These are phyloP conservation scores for Myotis davidii DNA, from an alignment of 2,113 vertebrate genomes.

Conservation along the genomic window DNA sequence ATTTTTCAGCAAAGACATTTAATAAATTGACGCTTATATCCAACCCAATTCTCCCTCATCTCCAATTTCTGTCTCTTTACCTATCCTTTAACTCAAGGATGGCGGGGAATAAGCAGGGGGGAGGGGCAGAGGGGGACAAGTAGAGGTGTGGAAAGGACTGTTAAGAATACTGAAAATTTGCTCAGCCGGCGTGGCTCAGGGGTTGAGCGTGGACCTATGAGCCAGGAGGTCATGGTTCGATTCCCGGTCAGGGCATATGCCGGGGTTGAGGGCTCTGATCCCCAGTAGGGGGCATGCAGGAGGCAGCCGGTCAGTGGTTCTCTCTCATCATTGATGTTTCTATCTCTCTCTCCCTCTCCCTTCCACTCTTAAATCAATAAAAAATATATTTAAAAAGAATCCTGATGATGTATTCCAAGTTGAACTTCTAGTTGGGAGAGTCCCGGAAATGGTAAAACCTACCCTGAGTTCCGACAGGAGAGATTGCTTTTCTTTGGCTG, in stretches of 20 bases:
- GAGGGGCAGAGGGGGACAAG: too few relatives aligned
- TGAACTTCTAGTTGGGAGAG: background rate
- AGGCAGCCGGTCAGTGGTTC: too few relatives aligned
- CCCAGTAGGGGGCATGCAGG: too few relatives aligned
- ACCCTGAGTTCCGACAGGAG: background rate
- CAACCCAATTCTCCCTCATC: background rate
- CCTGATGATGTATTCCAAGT: background rate
- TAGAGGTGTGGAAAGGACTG: background rate
- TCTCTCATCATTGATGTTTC: too few relatives aligned
- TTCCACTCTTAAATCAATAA: too few relatives aligned
- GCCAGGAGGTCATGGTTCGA: too few relatives aligned
- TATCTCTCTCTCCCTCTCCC: too few relatives aligned
- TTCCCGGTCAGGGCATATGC: too few relatives aligned
- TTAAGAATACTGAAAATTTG: background rate
- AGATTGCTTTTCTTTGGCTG: background rate
- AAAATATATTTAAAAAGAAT: background rate
- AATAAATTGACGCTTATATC: background rate
- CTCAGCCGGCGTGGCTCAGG: too few relatives aligned
- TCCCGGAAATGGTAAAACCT: slow-evolving; percentile 11
- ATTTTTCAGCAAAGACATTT: background rate
- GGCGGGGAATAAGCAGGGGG: background rate
- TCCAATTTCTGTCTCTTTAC: background rate
- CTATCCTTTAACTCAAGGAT: slow-evolving; percentile 9
- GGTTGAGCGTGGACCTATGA: too few relatives aligned
- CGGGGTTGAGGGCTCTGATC: too few relatives aligned